A percentile compares a stretch with the other conserved stretches of the same genome.
Conservation (phyloP, 2,888 invertebrate species). For the Rosalia funebris region DNA sequence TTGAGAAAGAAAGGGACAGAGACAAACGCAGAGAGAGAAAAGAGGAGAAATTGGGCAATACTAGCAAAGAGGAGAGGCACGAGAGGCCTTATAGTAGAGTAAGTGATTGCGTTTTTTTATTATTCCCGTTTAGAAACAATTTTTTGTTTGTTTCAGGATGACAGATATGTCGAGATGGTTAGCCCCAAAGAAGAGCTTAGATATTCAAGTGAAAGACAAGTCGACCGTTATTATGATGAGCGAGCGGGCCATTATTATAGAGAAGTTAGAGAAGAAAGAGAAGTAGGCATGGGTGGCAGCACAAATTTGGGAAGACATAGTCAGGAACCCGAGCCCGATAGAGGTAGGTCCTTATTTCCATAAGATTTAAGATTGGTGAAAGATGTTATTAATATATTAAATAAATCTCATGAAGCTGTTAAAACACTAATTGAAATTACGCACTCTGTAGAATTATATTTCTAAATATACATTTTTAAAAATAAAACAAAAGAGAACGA, state of each 20-base stretch:
- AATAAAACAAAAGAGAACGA: no score
- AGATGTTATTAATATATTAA: no score
- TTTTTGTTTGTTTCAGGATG: constrained; percentile 61
- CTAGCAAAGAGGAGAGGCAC: constrained; percentile 52
- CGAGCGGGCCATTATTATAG: constrained; percentile 60
- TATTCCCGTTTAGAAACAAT: background rate
- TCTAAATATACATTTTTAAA: no score
- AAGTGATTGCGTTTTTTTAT: constrained; percentile 38
- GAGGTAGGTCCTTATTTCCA: constrained; percentile 64
- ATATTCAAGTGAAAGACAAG: constrained; percentile 66
- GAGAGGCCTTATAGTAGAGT: constrained; percentile 60
- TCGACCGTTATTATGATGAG: constrained; percentile 65
- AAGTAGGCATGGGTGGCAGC: constrained; percentile 67
- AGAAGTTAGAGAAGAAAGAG: constrained; percentile 64
- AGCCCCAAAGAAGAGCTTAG: constrained; percentile 60
- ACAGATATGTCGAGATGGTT: constrained; percentile 64
- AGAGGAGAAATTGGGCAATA: constrained; percentile 58
- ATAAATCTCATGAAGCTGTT: no score
- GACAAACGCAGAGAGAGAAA: constrained; percentile 69
- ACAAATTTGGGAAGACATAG: constrained; percentile 65
- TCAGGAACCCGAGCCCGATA: constrained; percentile 70
- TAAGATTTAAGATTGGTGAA: no score
- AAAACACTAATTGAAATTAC: no score
- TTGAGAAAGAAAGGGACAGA: constrained; percentile 73
- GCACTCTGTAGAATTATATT: no score